These are phyloP conservation scores for human (Homo sapiens) DNA, from an alignment of 2,113 vertebrate genomes.

Conservation along the genomic window DNA sequence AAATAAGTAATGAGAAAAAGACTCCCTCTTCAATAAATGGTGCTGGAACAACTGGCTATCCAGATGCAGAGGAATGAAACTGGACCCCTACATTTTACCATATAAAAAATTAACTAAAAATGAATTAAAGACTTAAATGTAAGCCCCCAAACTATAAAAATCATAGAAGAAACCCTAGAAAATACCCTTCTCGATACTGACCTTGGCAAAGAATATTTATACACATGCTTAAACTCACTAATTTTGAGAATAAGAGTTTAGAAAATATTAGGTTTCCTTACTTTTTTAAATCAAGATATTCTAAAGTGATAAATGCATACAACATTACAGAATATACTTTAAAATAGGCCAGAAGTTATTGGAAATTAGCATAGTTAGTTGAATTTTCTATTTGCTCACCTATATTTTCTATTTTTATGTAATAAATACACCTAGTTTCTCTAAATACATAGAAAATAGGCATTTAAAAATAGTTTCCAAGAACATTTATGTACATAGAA, in stretches of 20 bases:
- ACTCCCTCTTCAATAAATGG: no score
- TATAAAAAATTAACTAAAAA: no score
- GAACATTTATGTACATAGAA: neutral
- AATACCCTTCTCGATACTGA: no score
- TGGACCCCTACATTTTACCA: no score
- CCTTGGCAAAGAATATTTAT: neutral
- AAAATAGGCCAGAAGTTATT: neutral
- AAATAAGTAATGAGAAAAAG: no score
- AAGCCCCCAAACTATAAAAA: no score
- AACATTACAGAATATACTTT: neutral
- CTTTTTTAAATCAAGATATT: neutral
- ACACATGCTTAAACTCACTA: neutral
- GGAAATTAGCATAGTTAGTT: neutral
- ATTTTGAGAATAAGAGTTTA: neutral
- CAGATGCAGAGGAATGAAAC: no score
- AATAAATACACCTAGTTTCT: neutral
- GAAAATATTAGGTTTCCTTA: neutral
- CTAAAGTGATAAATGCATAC: neutral
- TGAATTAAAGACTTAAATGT: no score
- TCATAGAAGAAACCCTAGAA: no score
- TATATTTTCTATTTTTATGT: neutral
- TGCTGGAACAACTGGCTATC: no score
- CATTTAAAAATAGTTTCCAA: neutral
- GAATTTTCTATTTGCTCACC: neutral
- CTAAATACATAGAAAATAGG: neutral